Base-by-base conservation (phyloP, 2,113 vertebrate genomes). In the Steatornis caripensis region DNA sequence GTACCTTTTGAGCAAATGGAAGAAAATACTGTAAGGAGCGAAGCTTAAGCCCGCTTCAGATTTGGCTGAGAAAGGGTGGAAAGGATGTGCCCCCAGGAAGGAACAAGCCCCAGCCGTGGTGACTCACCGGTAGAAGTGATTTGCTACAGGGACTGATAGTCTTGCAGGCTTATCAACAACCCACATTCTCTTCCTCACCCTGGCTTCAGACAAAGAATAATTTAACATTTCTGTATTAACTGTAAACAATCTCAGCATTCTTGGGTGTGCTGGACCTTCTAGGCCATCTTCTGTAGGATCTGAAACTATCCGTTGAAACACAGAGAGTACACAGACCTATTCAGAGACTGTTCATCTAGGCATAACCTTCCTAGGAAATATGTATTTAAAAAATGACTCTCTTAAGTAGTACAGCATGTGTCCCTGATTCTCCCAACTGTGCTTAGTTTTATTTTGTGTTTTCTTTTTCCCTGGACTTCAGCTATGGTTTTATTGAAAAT, bases 71-170 rank as follows among this genome's bases (percentile, higher is more conserved):
- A 84, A 87, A 84, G 72, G 37, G 64, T 39, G 86, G 70, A 74
- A 87, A 94, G 77, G 84, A 97, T 22, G 5, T 96, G 86, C 74
- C 86, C 68, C 90, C 90, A 84, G 96, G 85, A 96, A 94, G 86
- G 90, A 94, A 94, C 77, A 76, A 93, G 43, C 39, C 87, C 58
- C 57, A 94, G 65, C 36, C 4, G 0, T 18, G 43, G 60, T 92
- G 93, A 95, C 76, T 95, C 90, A 92, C 55, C 3, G 7, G 83
- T 66, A 84, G 71, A 86, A 81, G 57, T 75, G 46, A 92, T 83
- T 93, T 94, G 80, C 86, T 80, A 90, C 3, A 1, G 92, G 61
- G 34, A 68, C 68, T 71, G 69, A 95, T 93, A 93, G 81, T 82
- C 62, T 84, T 93, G 24, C 54, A 13, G 21, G 75, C 85, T 95